Percentiles rank a stretch among this genome's conserved stretches.
Conservation (phyloP, 2,797 vertebrate species). For the Malacoctenus gilli region DNA sequence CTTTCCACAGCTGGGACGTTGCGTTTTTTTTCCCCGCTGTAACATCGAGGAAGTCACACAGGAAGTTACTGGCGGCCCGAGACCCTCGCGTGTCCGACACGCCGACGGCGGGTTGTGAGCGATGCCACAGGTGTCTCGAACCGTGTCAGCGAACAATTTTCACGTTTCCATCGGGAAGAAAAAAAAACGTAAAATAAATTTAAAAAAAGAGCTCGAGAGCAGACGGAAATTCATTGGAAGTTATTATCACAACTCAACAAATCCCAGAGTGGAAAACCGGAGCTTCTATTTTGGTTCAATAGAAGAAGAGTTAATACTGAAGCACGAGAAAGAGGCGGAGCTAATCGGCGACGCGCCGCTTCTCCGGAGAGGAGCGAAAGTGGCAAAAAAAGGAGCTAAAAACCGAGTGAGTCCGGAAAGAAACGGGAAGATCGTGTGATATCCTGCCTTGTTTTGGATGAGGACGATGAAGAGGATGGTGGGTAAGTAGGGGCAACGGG, state of each 20-base stretch:
- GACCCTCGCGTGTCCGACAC: no score
- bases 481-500: no score
- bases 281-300: constrained; percentile 40
- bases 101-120: no score
- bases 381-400: neutral
- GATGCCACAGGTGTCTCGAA: no score
- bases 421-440: constrained; percentile 29
- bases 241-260: constrained; percentile 64
- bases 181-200: constrained; percentile 33
- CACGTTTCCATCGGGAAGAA: constrained; percentile 10
- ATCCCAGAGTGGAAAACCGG: constrained; percentile 45
- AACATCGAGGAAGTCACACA: no score
- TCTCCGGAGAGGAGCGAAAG: constrained; percentile 41
- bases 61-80: no score
- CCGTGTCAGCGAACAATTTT: constrained; percentile 41
- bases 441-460: constrained; percentile 19
- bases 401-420: no score
- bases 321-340: constrained; percentile 35
- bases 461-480: constrained; percentile 3
- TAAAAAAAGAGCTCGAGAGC: constrained; percentile 38
- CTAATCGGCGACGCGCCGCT: no score
- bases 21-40: no score
- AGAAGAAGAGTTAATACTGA: constrained; percentile 39
- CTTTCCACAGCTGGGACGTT: no score
- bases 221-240: constrained; percentile 62